A percentile compares a stretch with the other conserved stretches of the same genome.
Evolutionary conservation across 2,888 invertebrate genomes (phyloP).

Genomic region (Caenorhabditis drosophilae): DNA sequence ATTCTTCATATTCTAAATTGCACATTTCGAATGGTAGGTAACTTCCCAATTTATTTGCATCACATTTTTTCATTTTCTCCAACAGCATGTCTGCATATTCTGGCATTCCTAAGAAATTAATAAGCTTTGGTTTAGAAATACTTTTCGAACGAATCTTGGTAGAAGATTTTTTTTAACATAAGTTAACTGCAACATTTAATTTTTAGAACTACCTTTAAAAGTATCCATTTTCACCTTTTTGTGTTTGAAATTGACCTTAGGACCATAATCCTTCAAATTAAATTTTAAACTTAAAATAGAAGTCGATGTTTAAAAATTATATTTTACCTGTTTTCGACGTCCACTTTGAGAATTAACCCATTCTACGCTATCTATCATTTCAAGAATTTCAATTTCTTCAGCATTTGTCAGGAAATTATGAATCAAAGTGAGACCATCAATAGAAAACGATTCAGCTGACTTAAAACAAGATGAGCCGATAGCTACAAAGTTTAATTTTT

Average conservation of each 20-base stretch:
- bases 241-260: slow-evolving; percentile 97
- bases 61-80: slow-evolving; percentile 47
- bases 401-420: slow-evolving; percentile 78
- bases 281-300: background rate
- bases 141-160: no score
- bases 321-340: slow-evolving; percentile 81
- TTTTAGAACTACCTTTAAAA: slow-evolving; percentile 45
- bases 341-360: slow-evolving; percentile 93
- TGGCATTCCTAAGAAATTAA: slow-evolving; percentile 78
- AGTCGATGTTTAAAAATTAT: slow-evolving; percentile 58
- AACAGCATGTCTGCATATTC: slow-evolving; percentile 74
- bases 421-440: slow-evolving; percentile 69
- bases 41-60: slow-evolving; percentile 33
- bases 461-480: no score
- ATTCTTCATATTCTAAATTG: slow-evolving; percentile 85
- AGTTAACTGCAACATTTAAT: no score
- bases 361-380: slow-evolving; percentile 79
- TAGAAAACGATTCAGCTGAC: slow-evolving; percentile 28
- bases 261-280: slow-evolving; percentile 82
- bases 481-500: no score
- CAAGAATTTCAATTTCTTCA: slow-evolving; percentile 78
- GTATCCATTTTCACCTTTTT: slow-evolving; percentile 74
- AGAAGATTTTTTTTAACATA: no score
- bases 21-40: slow-evolving; percentile 82
- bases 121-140: no score